Conservation (phyloP, 2,797 vertebrate genomes). For the Bufotes viridis region DNA sequence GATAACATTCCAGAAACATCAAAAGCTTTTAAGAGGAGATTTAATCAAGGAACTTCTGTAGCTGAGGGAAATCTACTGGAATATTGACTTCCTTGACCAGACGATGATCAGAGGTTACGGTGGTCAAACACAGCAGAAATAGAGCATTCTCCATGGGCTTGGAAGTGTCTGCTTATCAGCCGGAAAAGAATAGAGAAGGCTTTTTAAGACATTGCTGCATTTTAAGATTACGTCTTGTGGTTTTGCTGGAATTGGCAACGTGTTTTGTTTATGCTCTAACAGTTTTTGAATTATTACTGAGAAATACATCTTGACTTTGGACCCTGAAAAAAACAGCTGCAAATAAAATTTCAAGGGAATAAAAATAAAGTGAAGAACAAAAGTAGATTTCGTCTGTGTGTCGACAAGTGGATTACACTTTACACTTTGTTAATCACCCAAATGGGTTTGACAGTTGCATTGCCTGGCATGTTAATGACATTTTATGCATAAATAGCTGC, state of each 20-base stretch:
- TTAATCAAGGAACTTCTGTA: conserved; percentile 56
- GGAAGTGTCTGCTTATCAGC: conserved; percentile 50
- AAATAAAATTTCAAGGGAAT: conserved; percentile 15
- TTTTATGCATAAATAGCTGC: conserved; percentile 9
- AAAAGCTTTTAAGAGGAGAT: conserved; percentile 51
- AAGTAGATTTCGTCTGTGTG: neutral
- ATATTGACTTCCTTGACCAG: conserved; percentile 57
- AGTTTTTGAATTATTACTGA: conserved; percentile 33
- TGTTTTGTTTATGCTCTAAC: conserved; percentile 53
- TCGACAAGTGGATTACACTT: conserved; percentile 9
- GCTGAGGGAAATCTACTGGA: conserved; percentile 57
- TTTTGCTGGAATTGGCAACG: conserved; percentile 50
- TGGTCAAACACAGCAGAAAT: conserved; percentile 58
- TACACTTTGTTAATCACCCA: conserved; percentile 25
- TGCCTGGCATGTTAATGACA: neutral
- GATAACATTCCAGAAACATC: conserved; percentile 23
- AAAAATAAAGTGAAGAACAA: neutral
- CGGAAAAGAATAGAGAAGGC: conserved; percentile 8
- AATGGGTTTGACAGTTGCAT: conserved; percentile 3
- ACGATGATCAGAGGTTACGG: conserved; percentile 57
- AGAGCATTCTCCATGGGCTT: conserved; percentile 33
- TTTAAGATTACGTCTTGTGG: conserved; percentile 49
- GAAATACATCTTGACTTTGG: conserved; percentile 39
- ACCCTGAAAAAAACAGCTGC: conserved; percentile 16
- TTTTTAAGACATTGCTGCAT: conserved; percentile 51